These are phyloP conservation scores for Hirtodrosophila duncani DNA, from an alignment of 2,888 invertebrate species.

Conservation along the genomic window DNA sequence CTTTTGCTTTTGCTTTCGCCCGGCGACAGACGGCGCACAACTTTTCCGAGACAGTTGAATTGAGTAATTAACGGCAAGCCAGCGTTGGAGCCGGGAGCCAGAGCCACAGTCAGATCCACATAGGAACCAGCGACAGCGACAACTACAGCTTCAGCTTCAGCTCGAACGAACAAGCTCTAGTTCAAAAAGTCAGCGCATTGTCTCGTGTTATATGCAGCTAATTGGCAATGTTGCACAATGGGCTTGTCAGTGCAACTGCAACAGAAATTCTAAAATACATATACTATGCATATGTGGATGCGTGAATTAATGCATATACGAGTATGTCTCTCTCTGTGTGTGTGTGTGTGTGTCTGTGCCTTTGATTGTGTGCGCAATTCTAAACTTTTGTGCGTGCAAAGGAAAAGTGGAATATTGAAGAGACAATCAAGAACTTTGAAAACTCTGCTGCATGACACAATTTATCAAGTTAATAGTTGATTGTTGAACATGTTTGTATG, in stretches of 20 bases:
- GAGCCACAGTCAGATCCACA: conserved; percentile 32
- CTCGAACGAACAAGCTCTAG: conserved; percentile 31
- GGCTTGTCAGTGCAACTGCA: no score
- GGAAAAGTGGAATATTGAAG: no score
- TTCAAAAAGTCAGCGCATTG: conserved; percentile 47
- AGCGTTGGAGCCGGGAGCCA: conserved; percentile 27
- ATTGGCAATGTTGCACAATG: conserved; percentile 46
- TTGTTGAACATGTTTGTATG: no score
- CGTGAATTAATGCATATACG: no score
- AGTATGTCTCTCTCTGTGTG: background rate
- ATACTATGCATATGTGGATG: no score
- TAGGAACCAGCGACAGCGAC: no score
- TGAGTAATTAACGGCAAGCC: conserved; percentile 66
- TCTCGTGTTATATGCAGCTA: conserved; percentile 61
- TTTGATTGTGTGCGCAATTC: background rate
- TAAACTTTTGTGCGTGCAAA: background rate
- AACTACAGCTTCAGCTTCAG: no score
- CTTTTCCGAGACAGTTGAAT: conserved; percentile 67
- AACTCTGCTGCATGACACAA: no score
- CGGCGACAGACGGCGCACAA: conserved; percentile 39
- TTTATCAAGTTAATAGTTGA: no score
- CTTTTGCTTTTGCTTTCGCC: no score
- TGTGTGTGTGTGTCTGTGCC: background rate
- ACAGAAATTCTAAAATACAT: no score
- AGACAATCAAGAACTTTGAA: no score